Base-by-base conservation (phyloP, 2,888 invertebrate species). In the Apodemia duryi region DNA sequence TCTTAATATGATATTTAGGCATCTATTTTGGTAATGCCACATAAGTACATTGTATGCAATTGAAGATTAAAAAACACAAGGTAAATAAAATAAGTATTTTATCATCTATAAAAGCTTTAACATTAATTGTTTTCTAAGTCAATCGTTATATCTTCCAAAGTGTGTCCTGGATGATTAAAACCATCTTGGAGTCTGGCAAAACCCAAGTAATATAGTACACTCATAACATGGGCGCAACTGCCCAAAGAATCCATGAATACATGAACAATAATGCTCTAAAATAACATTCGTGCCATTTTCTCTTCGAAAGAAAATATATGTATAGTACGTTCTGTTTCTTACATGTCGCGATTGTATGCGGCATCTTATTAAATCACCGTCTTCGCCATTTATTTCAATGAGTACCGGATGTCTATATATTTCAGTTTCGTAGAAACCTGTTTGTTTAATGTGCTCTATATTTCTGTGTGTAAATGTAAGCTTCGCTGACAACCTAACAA, bases 311-410 rank as follows among this genome's bases (percentile, higher is more conserved):
- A 52, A 52, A 52, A 52, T n/a, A 7, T 52, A 21, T 1, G 52
- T 52, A 1, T 52, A 52, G n/a, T 52, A 52, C 21, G 21, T 52
- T 7, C 52, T 52, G 4, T 21, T 52, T n/a, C 4, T 52, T 3
- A 52, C 21, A 21, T 52, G 52, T 52, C 21, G 52, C n/a, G 21
- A 52, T n/a, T 28, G 13, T n/a, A 52, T 52, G 43, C 29, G 35
- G 43, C 21, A 63, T 52, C 61, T 64, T 32, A 35, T 62, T 6
- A 43, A 51, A 52, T 38, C 29, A 63, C 35, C 6, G n/a, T 46
- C 11, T 9, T 46, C 5, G n/a, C 51, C 51, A 21, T 51, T 5
- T 10, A 54, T 54, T 54, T 54, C 10, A 54, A 28, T 54, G n/a
- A 6, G 10, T 21, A 54, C 29, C n/a, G 54, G 54, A 6, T 54